Percentiles rank a stretch among this genome's conserved stretches.
These are phyloP conservation scores for Agrypnia vestita DNA, from an alignment of 1,140 invertebrate species.

Conservation along the genomic window DNA sequence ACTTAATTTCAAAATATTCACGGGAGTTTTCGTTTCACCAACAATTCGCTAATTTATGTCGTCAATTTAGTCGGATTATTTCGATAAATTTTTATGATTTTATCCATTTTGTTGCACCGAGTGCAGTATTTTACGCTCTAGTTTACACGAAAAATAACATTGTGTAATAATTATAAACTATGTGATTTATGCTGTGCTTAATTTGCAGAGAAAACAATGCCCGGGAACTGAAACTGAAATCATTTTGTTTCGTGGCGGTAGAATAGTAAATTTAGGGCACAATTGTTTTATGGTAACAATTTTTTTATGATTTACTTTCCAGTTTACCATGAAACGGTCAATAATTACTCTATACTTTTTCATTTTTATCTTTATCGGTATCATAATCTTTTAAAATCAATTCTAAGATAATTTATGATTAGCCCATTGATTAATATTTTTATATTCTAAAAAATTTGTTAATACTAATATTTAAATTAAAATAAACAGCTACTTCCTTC, in stretches of 20 bases:
- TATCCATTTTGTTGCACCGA: conserved; percentile 15
- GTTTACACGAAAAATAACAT: conserved; percentile 28
- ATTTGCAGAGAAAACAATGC: conserved; percentile 11
- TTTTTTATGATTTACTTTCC: background rate
- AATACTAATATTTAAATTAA: too few relatives aligned
- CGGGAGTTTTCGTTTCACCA: too few relatives aligned
- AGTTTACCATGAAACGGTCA: too few relatives aligned
- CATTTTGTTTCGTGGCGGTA: background rate
- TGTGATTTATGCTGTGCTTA: conserved; percentile 4
- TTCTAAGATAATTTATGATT: too few relatives aligned
- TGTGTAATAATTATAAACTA: background rate
- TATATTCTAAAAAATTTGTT: too few relatives aligned
- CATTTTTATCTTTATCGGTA: too few relatives aligned
- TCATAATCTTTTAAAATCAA: too few relatives aligned
- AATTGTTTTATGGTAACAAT: background rate
- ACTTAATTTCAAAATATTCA: too few relatives aligned
- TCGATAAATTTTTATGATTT: background rate
- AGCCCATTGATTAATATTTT: too few relatives aligned
- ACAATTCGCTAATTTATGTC: too few relatives aligned
- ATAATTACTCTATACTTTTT: too few relatives aligned
- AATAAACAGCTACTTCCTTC: too few relatives aligned
- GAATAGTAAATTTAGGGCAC: background rate
- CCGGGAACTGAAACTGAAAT: conserved; percentile 5
- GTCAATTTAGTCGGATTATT: background rate
- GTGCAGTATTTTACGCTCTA: conserved; percentile 13